Evolutionary conservation across 2,888 invertebrate species (phyloP).

Genomic region (Saturnia japonica): DNA sequence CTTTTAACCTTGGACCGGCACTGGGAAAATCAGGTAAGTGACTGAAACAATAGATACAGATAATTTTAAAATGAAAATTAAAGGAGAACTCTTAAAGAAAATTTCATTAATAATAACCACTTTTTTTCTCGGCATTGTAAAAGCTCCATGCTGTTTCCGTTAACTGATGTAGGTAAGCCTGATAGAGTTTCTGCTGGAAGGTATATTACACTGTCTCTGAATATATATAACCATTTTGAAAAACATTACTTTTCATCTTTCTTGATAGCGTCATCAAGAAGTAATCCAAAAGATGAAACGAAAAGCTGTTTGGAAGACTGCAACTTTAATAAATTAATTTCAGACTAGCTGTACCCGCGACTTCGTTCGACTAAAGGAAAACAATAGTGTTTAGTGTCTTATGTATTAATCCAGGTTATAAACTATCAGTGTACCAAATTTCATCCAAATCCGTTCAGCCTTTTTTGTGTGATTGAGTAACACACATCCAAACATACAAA

Average conservation of each 20-base stretch:
- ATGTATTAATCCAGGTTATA: no score
- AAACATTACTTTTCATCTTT: neutral
- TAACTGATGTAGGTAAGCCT: neutral
- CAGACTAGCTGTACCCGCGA: no score
- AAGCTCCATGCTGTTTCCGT: neutral
- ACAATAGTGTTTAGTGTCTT: no score
- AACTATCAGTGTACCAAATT: no score
- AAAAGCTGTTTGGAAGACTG: no score
- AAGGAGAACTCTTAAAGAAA: neutral
- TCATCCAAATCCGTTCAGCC: no score
- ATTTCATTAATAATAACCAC: neutral
- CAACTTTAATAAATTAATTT: no score
- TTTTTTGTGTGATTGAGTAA: no score
- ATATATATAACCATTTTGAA: neutral
- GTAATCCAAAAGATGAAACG: neutral
- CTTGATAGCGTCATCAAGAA: neutral
- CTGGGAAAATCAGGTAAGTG: conserved; percentile 85
- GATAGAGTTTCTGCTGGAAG: no score
- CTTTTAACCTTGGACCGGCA: conserved; percentile 86
- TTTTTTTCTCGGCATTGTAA: neutral
- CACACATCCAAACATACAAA: no score
- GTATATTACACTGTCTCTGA: no score
- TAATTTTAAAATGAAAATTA: neutral
- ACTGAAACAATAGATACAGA: neutral
- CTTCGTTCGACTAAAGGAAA: no score